These are phyloP conservation scores for Phyllotis vaccarum DNA, from an alignment of 2,797 vertebrate species.

Conservation along the genomic window DNA sequence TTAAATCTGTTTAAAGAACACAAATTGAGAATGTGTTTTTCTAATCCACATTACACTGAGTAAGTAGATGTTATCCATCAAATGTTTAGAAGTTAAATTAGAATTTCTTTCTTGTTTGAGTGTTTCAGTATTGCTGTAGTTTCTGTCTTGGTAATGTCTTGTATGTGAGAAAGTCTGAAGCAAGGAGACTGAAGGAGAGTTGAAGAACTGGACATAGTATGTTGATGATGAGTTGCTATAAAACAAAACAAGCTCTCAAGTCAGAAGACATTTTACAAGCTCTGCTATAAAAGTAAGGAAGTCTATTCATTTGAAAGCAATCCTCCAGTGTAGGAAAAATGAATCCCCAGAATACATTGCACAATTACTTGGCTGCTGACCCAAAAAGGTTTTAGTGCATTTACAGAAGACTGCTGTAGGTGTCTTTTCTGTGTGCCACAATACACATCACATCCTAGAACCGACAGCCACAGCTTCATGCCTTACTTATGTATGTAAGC, in stretches of 20 bases:
- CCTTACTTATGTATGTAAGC: background rate
- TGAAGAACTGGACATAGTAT: background rate
- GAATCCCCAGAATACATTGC: background rate
- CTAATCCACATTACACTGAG: background rate
- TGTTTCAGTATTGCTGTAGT: background rate
- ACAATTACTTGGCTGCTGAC: background rate
- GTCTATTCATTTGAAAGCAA: background rate
- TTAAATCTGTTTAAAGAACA: background rate
- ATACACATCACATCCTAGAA: background rate
- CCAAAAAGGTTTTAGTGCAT: background rate
- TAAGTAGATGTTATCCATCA: background rate
- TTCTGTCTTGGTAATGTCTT: background rate
- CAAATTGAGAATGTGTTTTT: background rate
- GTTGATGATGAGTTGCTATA: background rate
- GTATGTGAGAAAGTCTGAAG: background rate
- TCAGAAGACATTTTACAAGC: background rate
- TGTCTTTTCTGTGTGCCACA: background rate
- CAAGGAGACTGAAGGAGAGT: background rate
- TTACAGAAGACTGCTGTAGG: background rate
- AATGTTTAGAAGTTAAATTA: constrained; percentile 37
- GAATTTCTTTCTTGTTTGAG: background rate
- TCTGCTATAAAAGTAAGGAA: constrained; percentile 12
- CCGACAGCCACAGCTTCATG: background rate
- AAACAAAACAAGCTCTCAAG: background rate
- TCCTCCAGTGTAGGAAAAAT: background rate